Evolutionary conservation across 1,140 invertebrate genomes (phyloP), one percentile per base, ranked within the genome.

Genomic region (Xylocopa sonorina): DNA sequence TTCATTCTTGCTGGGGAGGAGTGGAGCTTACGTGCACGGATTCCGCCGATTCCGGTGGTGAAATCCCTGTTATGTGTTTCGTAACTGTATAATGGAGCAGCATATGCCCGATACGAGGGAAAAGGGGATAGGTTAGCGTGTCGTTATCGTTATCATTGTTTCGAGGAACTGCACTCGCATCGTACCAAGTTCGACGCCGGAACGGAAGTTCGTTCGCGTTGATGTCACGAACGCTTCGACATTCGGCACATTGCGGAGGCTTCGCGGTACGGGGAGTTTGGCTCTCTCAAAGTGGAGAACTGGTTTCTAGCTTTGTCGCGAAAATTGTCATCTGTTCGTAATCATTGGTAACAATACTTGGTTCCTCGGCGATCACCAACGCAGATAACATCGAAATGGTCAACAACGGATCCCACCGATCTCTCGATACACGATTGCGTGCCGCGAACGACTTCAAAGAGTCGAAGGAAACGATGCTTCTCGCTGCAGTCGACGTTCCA

Each of bases 71-170:
- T 32, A 21, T 24, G 21, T 18, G 50, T 10, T 55, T 43, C 50
- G 67, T 18, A 58, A 71, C n/a, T 48, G n/a, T 12, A n/a, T 21
- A 29, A 46, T 50, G 62, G n/a, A 14, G 29, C 58, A 16, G 46
- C 48, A n/a, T 32, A 29, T 43, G 58, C 12, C 53, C 58, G 71
- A 60, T 57, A 34, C 64, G 41, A 27, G 3, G 10, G 46, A 18
- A 51, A 29, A 24, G 27, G 16, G 46, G 21, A 50, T 29, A 66
- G 48, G 57, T 58, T 9, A 4, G 43, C 34, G 18, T 66, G 27
- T 66, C 48, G 73, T 76, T 74, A 62, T 74, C 71, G 72, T 75
- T 68, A 48, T 58, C 55, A 9, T 68, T 72, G 68, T 60, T 32
- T 12, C 32, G 43, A 16, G 51, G 21, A 51, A 68, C n/a, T 6